Base-by-base conservation (phyloP, 30 jellyfish, hydroid and myxozoan species). In the Phacellophora camtschatica region DNA sequence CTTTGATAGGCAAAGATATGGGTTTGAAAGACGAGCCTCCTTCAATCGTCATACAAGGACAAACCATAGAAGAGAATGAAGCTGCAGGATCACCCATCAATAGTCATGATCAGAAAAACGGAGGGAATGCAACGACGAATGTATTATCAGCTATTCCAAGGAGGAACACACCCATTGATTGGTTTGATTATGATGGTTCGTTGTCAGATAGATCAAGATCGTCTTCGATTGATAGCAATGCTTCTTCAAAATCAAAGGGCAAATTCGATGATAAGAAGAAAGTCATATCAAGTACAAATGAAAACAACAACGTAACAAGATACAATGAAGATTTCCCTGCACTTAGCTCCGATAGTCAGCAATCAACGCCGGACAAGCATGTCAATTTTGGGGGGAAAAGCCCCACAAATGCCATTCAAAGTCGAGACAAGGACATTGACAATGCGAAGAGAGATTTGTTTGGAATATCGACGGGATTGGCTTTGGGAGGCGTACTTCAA, bases 321-420 rank as follows among this genome's bases (percentile, higher is more conserved):
- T 80, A 80, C n/a, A 70, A 80, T 29, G 68, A 64, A 22, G 91
- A 80, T 20, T 80, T 42, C 30, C 91, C 91, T 4, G 12, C 71
- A 29, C 41, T 80, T 19, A 66, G 83, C 61, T 77, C 77, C 5
- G 77, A 13, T 7, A 65, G 68, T 27, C 84, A 45, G 69, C 51
- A 65, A 9, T 46, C 62, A 27, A 5, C 77, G 27, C 66, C 77
- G 51, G 34, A 16, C 13, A 46, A 28, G 61, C 61, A 23, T 46
- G 29, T 4, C 20, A 16, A 46, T 46, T 8, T 2, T 3, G 20
- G 28, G 8, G 20, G 61, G n/a, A 23, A 23, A 46, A 46, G 28
- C 3, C 51, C 51, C 13, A 39, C 20, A 11, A 7, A 13, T 28
- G 0, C 28, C 0, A 28, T 16, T 46, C 61, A 46, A 28, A 3